Evolutionary conservation across 2,888 invertebrate species (phyloP).

Genomic region (Ryuthela nishihirai): DNA sequence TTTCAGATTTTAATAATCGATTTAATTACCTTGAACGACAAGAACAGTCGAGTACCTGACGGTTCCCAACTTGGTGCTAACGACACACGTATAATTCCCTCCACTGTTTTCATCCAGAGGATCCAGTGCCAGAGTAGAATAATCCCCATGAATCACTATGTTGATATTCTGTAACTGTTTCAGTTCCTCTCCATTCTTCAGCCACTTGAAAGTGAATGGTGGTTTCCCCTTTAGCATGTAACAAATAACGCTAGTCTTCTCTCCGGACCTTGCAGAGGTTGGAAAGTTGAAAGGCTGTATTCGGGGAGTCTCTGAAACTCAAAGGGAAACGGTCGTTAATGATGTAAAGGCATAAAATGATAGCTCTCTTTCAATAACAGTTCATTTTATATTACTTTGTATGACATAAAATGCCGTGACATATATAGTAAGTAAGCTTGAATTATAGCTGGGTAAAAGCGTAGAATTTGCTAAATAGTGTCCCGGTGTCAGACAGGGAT

Average conservation of each 20-base stretch:
- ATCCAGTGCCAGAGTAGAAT: constrained; percentile 6
- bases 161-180: not conserved
- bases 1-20: too few species aligned
- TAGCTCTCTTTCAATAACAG: too few species aligned
- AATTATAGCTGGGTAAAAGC: too few species aligned
- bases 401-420: too few species aligned
- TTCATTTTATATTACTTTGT: too few species aligned
- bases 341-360: too few species aligned
- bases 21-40: constrained; percentile 12
- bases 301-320: constrained; percentile 15
- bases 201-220: constrained; percentile 11
- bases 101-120: constrained; percentile 4
- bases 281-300: constrained; percentile 30
- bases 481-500: too few species aligned
- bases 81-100: constrained; percentile 27
- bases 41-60: constrained; percentile 14
- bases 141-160: constrained; percentile 7
- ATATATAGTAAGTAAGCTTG: too few species aligned
- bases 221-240: constrained; percentile 5
- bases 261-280: constrained; percentile 11
- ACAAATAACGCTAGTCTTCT: constrained; percentile 19
- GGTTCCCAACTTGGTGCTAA: constrained; percentile 8
- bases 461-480: too few species aligned
- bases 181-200: not conserved
- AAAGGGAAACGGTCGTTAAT: too few species aligned